Conservation (phyloP, 2,888 invertebrate species). For the Drosophila algonquin region DNA sequence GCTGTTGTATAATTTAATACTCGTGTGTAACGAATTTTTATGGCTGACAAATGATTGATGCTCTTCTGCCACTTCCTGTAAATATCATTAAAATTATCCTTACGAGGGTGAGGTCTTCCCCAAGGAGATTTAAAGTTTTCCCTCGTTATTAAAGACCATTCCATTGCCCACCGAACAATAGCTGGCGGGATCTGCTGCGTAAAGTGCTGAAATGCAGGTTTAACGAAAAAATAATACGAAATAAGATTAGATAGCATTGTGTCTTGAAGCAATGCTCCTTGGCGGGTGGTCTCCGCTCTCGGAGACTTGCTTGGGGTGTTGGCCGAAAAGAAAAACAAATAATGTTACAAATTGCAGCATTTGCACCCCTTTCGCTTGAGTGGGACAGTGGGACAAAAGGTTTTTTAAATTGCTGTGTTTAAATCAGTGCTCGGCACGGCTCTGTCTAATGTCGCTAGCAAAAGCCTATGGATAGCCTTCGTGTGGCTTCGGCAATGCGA, state of each 20-base stretch:
- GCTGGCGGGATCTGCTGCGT: constrained; percentile 11
- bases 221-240: constrained; percentile 78
- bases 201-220: constrained; percentile 77
- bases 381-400: constrained; percentile 44
- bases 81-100: constrained; percentile 71
- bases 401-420: background rate
- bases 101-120: constrained; percentile 23
- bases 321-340: constrained; percentile 61
- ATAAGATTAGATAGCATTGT: constrained; percentile 80
- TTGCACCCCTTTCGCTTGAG: constrained; percentile 73
- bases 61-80: constrained; percentile 69
- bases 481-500: too few species aligned
- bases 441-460: too few species aligned
- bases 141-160: constrained; percentile 54
- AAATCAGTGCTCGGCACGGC: too few species aligned
- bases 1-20: constrained; percentile 65
- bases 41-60: constrained; percentile 81
- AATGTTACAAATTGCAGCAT: constrained; percentile 76
- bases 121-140: constrained; percentile 51
- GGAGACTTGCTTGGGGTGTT: background rate
- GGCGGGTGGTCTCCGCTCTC: constrained; percentile 3
- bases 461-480: too few species aligned
- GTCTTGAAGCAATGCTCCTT: constrained; percentile 53
- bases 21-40: constrained; percentile 80
- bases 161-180: constrained; percentile 14